Conservation (phyloP, 2,797 vertebrate species). For the Avahi laniger region DNA sequence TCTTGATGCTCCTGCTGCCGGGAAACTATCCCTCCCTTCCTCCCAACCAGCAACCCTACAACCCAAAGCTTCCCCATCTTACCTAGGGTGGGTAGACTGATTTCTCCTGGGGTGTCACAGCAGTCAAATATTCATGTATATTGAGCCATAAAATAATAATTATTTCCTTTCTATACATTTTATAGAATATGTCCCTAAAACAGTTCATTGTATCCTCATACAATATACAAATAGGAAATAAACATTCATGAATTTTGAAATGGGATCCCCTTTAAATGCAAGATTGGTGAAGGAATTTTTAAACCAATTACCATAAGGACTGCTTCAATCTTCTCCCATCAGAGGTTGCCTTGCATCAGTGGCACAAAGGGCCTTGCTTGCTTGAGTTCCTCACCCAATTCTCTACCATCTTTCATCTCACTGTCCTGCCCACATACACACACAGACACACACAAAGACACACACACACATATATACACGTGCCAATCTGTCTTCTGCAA, state of each 20-base stretch:
- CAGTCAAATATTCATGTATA: background rate
- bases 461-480: too few species aligned
- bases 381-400: background rate
- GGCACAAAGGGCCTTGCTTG: background rate
- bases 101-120: background rate
- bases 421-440: background rate
- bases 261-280: background rate
- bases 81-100: background rate
- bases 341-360: background rate
- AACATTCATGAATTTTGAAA: background rate
- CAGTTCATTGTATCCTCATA: background rate
- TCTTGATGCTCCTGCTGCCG: background rate
- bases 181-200: background rate
- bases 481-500: background rate
- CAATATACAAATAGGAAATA: background rate
- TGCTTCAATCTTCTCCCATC: background rate
- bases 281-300: background rate
- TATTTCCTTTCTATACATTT: background rate
- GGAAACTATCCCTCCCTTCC: background rate
- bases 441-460: background rate
- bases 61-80: background rate
- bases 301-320: background rate
- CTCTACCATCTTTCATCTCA: background rate
- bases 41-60: background rate
- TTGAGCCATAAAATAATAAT: background rate